Conservation (phyloP, 2,888 invertebrate genomes). For the Barypeithes pellucidus region DNA sequence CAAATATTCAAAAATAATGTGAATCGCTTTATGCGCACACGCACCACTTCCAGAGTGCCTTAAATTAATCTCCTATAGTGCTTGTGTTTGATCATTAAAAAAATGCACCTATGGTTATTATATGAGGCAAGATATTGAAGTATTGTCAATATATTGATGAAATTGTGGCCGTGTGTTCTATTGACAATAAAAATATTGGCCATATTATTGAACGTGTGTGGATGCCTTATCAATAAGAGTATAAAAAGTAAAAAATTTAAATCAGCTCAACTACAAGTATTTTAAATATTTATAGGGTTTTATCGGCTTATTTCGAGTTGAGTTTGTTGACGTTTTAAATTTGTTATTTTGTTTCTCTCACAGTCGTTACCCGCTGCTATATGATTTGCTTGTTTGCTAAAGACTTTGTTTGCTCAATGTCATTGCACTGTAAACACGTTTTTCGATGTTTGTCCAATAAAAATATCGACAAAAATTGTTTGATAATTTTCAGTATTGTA, state of each 20-base stretch:
- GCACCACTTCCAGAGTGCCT: too few relatives aligned
- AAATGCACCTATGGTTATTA: too few relatives aligned
- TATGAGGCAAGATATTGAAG: too few relatives aligned
- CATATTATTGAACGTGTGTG: not conserved
- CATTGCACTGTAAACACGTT: slow-evolving; percentile 38
- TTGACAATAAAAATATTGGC: not conserved
- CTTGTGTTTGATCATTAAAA: too few relatives aligned
- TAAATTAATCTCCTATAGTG: too few relatives aligned
- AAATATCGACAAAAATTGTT: slow-evolving; percentile 32
- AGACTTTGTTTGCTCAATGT: slow-evolving; percentile 39
- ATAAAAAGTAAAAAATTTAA: too few relatives aligned
- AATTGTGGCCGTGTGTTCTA: too few relatives aligned
- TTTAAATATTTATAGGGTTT: slow-evolving; percentile 47
- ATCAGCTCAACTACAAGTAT: too few relatives aligned
- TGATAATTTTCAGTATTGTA: slow-evolving; percentile 35
- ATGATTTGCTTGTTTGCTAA: slow-evolving; percentile 42
- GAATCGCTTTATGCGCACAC: too few relatives aligned
- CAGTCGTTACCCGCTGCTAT: slow-evolving; percentile 34
- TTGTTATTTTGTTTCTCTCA: slow-evolving; percentile 41
- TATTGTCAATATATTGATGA: too few relatives aligned
- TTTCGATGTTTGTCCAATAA: slow-evolving; percentile 35
- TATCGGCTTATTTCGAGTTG: slow-evolving; percentile 42
- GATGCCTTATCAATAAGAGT: too few relatives aligned
- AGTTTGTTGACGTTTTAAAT: slow-evolving; percentile 44
- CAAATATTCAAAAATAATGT: too few relatives aligned